Conservation (phyloP, 2,113 vertebrate species). For the Rhodinocichla rosea region DNA sequence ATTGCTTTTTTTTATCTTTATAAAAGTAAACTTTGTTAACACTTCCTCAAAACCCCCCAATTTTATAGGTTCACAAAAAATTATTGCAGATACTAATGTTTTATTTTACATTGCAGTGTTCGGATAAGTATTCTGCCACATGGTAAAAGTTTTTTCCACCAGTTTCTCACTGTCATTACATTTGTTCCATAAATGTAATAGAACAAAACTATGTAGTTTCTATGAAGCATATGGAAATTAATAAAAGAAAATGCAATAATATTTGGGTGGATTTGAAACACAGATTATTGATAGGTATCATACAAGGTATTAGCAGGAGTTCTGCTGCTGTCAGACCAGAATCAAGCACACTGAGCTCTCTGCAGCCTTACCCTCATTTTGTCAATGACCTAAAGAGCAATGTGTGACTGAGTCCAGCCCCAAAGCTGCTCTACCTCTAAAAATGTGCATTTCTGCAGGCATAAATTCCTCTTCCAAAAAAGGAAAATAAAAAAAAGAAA, state of each 20-base stretch:
- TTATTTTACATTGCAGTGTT: neutral
- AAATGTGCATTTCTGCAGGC: neutral
- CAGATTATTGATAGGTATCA: neutral
- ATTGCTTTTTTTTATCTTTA: neutral
- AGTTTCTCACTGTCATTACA: neutral
- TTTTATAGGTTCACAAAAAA: neutral
- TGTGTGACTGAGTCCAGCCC: neutral
- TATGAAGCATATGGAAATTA: neutral
- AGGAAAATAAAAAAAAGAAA: neutral
- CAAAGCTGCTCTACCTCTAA: neutral
- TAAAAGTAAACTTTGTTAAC: neutral
- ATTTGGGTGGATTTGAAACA: neutral
- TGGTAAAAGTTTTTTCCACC: neutral
- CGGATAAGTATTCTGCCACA: neutral
- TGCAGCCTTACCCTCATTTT: neutral
- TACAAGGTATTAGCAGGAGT: neutral
- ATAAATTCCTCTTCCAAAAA: neutral
- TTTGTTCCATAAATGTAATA: neutral
- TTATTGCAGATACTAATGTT: neutral
- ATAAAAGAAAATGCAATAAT: neutral
- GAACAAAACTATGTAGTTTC: neutral
- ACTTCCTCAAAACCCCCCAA: rapidly evolving
- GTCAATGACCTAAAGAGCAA: neutral
- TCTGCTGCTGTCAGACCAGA: neutral
- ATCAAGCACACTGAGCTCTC: neutral